Base-by-base conservation (phyloP, 1,140 invertebrate species). In the Micrasema longulum region DNA sequence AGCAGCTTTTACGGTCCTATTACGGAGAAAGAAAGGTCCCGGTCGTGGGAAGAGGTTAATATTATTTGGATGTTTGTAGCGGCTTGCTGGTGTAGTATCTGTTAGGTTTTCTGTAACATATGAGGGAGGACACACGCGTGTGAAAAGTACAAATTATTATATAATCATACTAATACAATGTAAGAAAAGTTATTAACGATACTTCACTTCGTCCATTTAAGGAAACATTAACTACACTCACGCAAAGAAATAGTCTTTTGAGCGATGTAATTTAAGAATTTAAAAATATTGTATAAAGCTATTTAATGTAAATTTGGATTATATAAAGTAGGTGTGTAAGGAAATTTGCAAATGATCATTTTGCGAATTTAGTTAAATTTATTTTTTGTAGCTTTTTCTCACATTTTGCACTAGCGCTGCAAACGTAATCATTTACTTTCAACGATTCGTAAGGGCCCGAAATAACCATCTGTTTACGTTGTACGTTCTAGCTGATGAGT, bases 81-180 rank as follows among this genome's bases (percentile, higher is more conserved):
- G 26, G 12, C 45, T 66, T 20, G n/a, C 23, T 66, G 38, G 23
- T 36, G 35, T 50, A 43, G 38, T 68, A 23, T 18, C 26, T 68
- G 26, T 53, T 43, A 55, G 26, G 65, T 55, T 55, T 43, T 52
- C 31, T 35, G 50, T 43, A 41, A 43, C 23, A 55, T 55, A 41
- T 16, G 67, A 47, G 62, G 62, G 48, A 11, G 66, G 52, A 75
- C 69, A 68, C 73, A 53, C 53, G 67, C 52, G 67, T 76, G 71
- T 76, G 74, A 68, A 76, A 71, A 76, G 74, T 76, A 76, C 74
- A 76, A 76, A 76, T 76, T 76, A 76, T 71, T 67, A 66, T 71
- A 76, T 74, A 76, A 69, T 69, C 57, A 62, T 76, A 76, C 63
- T 65, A 65, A 35, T 71, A 71, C 69, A 23, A 43, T 67, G 26